Evolutionary conservation across 2,113 vertebrate species (phyloP).

Genomic region (Gallinago undulata): DNA sequence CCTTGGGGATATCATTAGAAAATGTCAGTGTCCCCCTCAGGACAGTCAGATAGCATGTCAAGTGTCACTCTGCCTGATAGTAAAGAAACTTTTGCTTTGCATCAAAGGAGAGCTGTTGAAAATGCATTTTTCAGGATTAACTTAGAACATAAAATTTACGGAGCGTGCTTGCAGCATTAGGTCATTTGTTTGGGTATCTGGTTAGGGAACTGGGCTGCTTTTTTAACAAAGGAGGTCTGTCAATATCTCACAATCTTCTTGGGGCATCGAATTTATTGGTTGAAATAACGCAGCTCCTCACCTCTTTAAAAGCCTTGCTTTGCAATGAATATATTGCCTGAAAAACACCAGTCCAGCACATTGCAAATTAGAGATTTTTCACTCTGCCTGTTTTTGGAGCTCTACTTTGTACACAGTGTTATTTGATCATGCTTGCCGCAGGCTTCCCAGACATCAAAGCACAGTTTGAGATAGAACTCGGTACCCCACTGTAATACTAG

Average conservation of each 20-base stretch:
- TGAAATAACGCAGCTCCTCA: conserved; percentile 10
- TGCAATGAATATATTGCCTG: not conserved
- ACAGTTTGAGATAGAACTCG: not conserved
- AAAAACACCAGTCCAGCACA: not conserved
- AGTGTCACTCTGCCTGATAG: conserved; percentile 43
- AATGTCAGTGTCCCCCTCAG: conserved; percentile 60
- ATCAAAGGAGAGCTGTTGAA: conserved; percentile 43
- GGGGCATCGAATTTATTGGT: not conserved
- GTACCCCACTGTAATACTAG: not conserved
- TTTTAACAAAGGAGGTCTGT: not conserved
- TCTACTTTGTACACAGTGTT: conserved; percentile 22
- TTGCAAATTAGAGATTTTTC: conserved; percentile 34
- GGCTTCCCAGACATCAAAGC: conserved; percentile 48
- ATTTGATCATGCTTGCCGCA: conserved; percentile 39
- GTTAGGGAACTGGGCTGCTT: not conserved
- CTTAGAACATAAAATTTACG: not conserved
- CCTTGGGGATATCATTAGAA: conserved; percentile 71
- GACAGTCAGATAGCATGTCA: conserved; percentile 52
- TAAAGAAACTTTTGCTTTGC: conserved; percentile 52
- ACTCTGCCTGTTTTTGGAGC: not conserved
- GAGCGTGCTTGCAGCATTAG: not conserved
- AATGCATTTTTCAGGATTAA: conserved; percentile 50
- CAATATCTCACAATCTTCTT: not conserved
- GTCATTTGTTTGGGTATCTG: conserved; percentile 21
- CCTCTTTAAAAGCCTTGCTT: not conserved